Evolutionary conservation across 2,888 invertebrate species (phyloP).

Genomic region (Kryphioiulus occultus): DNA sequence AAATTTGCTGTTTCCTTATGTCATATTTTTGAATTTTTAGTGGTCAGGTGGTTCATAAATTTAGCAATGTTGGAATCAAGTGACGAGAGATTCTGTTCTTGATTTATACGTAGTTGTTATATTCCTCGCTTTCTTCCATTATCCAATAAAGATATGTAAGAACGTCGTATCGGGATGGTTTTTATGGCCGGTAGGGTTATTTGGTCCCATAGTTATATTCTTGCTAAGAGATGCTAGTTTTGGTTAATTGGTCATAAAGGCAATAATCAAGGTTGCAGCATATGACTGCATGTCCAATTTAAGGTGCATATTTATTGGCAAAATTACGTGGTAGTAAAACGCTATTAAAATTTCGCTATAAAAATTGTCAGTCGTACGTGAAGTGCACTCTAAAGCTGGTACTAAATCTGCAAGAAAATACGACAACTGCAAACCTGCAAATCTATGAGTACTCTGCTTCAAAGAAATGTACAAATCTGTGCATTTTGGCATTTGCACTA

Average conservation of each 20-base stretch:
- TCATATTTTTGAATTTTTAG: too few relatives aligned
- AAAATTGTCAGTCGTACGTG: slow-evolving; percentile 6
- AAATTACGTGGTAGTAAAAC: neutral
- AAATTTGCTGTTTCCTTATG: too few relatives aligned
- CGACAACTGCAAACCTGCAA: neutral
- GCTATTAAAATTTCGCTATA: neutral
- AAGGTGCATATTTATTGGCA: neutral
- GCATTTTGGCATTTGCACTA: too few relatives aligned
- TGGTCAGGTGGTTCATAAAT: too few relatives aligned
- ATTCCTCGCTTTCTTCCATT: neutral
- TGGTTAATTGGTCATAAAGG: slow-evolving; percentile 28
- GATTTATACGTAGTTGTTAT: neutral
- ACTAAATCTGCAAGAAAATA: neutral
- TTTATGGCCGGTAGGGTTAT: neutral
- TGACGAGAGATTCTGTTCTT: neutral
- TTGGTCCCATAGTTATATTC: neutral
- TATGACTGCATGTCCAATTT: neutral
- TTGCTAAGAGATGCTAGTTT: slow-evolving; percentile 31
- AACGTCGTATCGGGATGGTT: neutral
- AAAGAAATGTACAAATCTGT: neutral
- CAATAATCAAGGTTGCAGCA: neutral
- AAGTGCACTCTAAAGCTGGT: neutral
- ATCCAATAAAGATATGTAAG: neutral
- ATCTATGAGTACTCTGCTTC: too few relatives aligned
- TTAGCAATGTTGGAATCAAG: neutral